Evolutionary conservation across 2,888 invertebrate species (phyloP), one percentile per base, ranked within the genome.

Genomic region (Theretra japonica): DNA sequence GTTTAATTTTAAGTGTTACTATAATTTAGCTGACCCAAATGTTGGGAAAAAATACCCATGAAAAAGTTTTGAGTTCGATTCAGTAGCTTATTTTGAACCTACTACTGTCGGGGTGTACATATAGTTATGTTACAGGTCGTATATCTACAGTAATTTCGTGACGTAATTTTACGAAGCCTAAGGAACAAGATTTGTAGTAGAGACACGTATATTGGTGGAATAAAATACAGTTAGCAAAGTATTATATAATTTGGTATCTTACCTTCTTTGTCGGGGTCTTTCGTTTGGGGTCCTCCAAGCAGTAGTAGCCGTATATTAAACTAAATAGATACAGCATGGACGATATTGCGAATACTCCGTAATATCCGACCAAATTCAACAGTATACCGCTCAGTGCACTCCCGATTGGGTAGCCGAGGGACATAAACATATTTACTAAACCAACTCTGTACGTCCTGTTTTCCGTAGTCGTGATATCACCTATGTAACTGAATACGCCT

Each of bases 401-500:
- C 0, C 98, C 98, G 15, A 98, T 95, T 0, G 98, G 98, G 69
- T 97, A 97, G 0, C 98, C 98, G 25, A 98, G 91, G 0, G 98
- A 97, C 84, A 97, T 96, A 88, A 97, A 98, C 25, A 98, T 96
- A 88, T 98, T 98, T 70, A 98, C 96, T 71, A 98, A 96, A 7
- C 98, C 98, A 57, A 98, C 97, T 79, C 98, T 94, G 25, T 97
- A 94, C 0, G 98, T 98, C 78, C 98, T 95, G 70, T 96, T 96
- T 84, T 98, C 97, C 70, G 96, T 95, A 0, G 97, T 96, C 1
- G 98, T 98, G 19, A 98, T 96, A 83, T 98, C 98, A 57, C 97
- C 97, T 69, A 98, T 96, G 86, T 98, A 98, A 88, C 97, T 97
- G 90, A 98, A 97, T 70, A 98, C 96, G 19, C 97, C 97, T 95